These are phyloP conservation scores for Arbacia lixula DNA, from an alignment of 53 echinoderm and acorn worm genomes.

Conservation along the genomic window DNA sequence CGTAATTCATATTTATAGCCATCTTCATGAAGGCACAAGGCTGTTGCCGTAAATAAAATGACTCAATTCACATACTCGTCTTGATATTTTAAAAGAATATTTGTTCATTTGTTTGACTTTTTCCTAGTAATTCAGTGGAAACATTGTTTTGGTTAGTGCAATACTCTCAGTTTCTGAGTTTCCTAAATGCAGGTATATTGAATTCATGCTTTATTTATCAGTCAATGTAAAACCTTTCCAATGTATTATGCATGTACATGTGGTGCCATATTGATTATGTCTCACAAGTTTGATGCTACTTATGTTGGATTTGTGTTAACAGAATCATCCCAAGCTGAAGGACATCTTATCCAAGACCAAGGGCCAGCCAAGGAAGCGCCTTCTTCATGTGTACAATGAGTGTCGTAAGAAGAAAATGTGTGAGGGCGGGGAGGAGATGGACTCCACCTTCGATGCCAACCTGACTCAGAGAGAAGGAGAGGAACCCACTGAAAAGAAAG, in stretches of 20 bases:
- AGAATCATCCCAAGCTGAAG: conserved; percentile 95
- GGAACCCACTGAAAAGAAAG: conserved; percentile 71
- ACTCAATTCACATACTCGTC: no score
- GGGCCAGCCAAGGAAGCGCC: conserved; percentile 86
- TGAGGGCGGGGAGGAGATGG: conserved; percentile 98
- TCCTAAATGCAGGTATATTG: no score
- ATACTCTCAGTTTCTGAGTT: no score
- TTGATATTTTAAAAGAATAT: no score
- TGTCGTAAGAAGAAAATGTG: conserved; percentile 92
- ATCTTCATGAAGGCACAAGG: no score
- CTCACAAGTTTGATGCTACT: neutral
- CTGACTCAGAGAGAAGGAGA: conserved; percentile 89
- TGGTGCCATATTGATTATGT: neutral
- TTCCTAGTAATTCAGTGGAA: no score
- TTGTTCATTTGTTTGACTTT: no score
- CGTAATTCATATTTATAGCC: no score
- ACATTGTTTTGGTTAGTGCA: no score
- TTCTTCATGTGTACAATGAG: conserved; percentile 84
- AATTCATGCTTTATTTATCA: neutral
- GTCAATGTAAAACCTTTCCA: neutral
- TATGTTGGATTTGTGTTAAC: conserved; percentile 19
- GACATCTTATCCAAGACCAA: conserved; percentile 90
- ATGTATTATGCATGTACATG: neutral
- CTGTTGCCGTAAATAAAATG: no score
- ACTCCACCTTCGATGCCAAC: conserved; percentile 92